Conservation (phyloP, 2,888 invertebrate species). For the Oligia strigilis region DNA sequence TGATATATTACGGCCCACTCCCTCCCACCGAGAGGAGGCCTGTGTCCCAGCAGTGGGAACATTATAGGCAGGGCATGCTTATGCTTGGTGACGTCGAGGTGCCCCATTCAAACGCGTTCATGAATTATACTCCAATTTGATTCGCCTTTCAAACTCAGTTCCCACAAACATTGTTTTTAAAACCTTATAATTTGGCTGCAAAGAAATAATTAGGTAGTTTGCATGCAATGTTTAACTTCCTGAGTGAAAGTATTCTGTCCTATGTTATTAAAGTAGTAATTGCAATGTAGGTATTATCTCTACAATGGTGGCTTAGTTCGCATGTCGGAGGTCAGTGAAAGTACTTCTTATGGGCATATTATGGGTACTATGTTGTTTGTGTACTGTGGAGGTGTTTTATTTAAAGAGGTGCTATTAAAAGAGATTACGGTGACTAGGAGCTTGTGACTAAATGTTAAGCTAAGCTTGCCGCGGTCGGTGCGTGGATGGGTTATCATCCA, state of each 20-base stretch:
- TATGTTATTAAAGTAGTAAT: conserved; percentile 42
- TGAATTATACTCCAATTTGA: conserved; percentile 11
- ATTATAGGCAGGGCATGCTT: too few species aligned
- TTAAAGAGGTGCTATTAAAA: neutral
- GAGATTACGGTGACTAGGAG: neutral
- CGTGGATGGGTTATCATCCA: too few species aligned
- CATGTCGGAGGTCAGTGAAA: conserved; percentile 58
- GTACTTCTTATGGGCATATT: conserved; percentile 45
- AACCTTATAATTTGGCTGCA: conserved; percentile 1
- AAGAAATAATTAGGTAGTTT: neutral
- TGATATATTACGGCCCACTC: too few species aligned
- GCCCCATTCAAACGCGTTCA: neutral
- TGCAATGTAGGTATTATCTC: conserved; percentile 3
- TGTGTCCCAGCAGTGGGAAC: too few species aligned
- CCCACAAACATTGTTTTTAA: conserved; percentile 28
- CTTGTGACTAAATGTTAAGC: neutral
- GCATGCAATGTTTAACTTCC: conserved; percentile 21
- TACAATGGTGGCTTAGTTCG: conserved; percentile 49
- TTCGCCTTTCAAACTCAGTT: neutral
- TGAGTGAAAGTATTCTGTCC: conserved; percentile 40
- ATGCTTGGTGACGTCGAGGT: too few species aligned
- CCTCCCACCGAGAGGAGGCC: too few species aligned
- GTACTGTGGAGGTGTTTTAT: neutral
- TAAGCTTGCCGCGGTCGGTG: too few species aligned
- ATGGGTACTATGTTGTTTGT: conserved; percentile 8